Evolutionary conservation across 2,113 vertebrate genomes (phyloP).

Genomic region (Dipodomys spectabilis): DNA sequence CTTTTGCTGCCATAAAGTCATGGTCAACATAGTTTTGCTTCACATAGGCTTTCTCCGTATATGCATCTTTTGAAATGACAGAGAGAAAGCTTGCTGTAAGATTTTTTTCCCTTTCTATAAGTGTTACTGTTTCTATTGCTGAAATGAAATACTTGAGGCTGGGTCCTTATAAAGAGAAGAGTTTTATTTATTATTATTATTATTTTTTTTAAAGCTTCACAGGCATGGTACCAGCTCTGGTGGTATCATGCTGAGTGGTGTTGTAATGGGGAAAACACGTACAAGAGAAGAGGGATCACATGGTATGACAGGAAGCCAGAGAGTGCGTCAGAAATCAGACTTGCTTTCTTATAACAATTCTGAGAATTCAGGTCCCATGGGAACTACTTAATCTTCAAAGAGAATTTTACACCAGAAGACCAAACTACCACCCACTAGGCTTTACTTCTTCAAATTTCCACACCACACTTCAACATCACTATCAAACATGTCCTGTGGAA

Average conservation of each 20-base stretch:
- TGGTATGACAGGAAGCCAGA: background rate
- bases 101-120: background rate
- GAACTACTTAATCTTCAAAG: no score
- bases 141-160: background rate
- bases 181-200: background rate
- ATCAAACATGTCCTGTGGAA: no score
- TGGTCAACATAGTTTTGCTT: background rate
- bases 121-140: background rate
- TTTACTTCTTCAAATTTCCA: no score
- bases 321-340: background rate
- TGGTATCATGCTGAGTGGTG: background rate
- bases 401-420: no score
- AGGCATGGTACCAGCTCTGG: background rate
- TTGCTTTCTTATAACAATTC: no score
- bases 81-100: slow-evolving; percentile 7
- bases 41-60: background rate
- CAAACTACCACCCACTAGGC: no score
- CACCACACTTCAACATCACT: no score
- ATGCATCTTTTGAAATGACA: slow-evolving; percentile 19
- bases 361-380: no score
- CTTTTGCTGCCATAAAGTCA: background rate
- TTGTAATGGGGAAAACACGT: background rate
- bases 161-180: background rate
- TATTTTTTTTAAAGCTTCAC: background rate
- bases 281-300: background rate